phyloP scores from a whole-genome alignment of 2,797 vertebrate genomes.

The Darevskia nairensis region DNA sequence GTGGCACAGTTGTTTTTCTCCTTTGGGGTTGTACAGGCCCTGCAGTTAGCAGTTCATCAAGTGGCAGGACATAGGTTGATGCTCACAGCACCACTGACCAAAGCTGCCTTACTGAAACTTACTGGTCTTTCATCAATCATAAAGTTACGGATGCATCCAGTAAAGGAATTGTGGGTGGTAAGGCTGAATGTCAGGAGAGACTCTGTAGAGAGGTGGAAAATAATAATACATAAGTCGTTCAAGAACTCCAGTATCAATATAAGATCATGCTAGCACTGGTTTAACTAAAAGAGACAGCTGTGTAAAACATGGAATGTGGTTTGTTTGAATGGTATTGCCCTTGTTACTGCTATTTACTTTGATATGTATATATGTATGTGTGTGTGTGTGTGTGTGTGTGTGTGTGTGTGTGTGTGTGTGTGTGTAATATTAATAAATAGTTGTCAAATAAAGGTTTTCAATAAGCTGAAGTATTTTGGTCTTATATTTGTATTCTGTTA shows the following conservation, averaged over 20 bases:
- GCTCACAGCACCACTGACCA: slow-evolving; percentile 91
- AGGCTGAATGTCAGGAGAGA: slow-evolving; percentile 83
- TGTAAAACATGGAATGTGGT: not conserved
- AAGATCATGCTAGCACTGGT: not conserved
- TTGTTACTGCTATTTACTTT: not conserved
- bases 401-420: too few relatives aligned
- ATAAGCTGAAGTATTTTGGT: not conserved
- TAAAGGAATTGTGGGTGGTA: slow-evolving; percentile 82
- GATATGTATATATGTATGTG: not conserved
- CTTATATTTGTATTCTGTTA: too few relatives aligned
- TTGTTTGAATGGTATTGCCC: not conserved
- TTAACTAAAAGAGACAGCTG: not conserved
- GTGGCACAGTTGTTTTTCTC: not conserved
- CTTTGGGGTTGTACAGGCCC: slow-evolving; percentile 56
- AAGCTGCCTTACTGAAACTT: slow-evolving; percentile 88
- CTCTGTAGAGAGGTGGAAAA: slow-evolving; percentile 77
- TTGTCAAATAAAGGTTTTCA: not conserved
- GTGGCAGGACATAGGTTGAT: slow-evolving; percentile 88
- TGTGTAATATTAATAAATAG: too few relatives aligned
- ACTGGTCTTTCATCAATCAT: slow-evolving; percentile 85
- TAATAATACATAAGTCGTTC: not conserved
- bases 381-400: too few relatives aligned
- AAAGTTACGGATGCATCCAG: slow-evolving; percentile 92
- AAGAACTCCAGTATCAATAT: not conserved
- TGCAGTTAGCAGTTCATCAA: slow-evolving; percentile 64